Conservation (phyloP, 2,888 invertebrate genomes). For the Cenopis cana region DNA sequence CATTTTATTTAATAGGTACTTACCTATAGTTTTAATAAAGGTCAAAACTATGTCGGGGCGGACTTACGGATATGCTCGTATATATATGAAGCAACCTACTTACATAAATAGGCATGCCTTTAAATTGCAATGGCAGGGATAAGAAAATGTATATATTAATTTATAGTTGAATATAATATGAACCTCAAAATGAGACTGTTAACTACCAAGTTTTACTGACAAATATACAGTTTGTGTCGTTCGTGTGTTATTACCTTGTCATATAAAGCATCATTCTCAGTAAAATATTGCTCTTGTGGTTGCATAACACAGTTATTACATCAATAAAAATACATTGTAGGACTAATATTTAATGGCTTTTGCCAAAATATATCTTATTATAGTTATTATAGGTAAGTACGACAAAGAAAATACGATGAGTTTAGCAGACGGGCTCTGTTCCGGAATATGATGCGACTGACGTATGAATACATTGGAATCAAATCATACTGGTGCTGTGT, state of each 20-base stretch:
- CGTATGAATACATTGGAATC: too few relatives aligned
- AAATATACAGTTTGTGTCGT: constrained; percentile 18
- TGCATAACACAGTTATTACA: constrained; percentile 6
- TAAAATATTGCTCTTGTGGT: constrained; percentile 25
- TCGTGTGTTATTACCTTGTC: constrained; percentile 21
- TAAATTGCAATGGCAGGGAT: background rate
- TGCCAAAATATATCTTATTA: constrained; percentile 8
- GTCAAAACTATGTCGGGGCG: too few relatives aligned
- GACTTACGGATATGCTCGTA: too few relatives aligned
- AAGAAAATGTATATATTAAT: too few relatives aligned
- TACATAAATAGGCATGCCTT: constrained; percentile 1
- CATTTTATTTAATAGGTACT: background rate
- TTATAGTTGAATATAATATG: background rate
- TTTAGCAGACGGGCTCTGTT: too few relatives aligned
- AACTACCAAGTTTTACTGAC: background rate
- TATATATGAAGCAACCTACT: too few relatives aligned
- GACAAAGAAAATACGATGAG: background rate
- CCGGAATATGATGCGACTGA: too few relatives aligned
- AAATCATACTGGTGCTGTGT: too few relatives aligned
- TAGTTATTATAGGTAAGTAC: too few relatives aligned
- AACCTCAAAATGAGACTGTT: background rate
- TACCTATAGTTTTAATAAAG: background rate
- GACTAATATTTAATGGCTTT: constrained; percentile 11
- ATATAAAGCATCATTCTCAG: constrained; percentile 10
- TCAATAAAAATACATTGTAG: constrained; percentile 24